Base-by-base conservation (phyloP, 2,888 invertebrate species). In the Congeria kusceri region DNA sequence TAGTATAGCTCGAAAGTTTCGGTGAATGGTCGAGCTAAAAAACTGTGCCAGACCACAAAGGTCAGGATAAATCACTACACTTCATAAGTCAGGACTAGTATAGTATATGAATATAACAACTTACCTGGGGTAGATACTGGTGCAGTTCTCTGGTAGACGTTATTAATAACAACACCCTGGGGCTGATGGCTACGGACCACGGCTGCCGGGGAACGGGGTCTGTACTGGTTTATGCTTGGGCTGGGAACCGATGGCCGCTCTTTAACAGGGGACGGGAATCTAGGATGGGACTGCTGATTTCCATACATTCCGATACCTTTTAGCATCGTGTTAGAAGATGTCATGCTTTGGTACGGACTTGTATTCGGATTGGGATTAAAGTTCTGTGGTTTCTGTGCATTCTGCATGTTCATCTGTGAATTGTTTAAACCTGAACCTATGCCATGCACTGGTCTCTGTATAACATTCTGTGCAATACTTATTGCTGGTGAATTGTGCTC, bases 251-350 rank as follows among this genome's bases (percentile, higher is more conserved):
- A 73, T 11, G 27, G 49, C 13, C 61, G 63, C 44, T 80, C 80
- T 73, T 67, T 68, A 20, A 62, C 65, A 25, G 78, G 78, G 15
- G 73, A 25, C 25, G 68, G 72, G 49, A 59, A 69, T 25, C 76
- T 65, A 29, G 61, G 67, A 32, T 58, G 63, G 1, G 71, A 49
- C 47, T 56, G 57, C 27, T 76, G 80, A 62, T 64, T 76, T 20
- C 80, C 80, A 68, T 77, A 73, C 20, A 80, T 23, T 39, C 76
- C 80, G 28, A 80, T 47, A n/a, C 65, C 68, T 62, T 77, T 80
- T 44, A 70, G 76, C 1, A 69, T 63, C 4, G 57, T 57, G 69
- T 23, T 77, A 20, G 64, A 69, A 7, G 80, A 68, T 44, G 69
- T 80, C 15, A 80, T 44, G 27, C 72, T 76, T 32, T 80, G 80